Conservation (phyloP, 2,797 vertebrate species). For the Sebastes miniatus region DNA sequence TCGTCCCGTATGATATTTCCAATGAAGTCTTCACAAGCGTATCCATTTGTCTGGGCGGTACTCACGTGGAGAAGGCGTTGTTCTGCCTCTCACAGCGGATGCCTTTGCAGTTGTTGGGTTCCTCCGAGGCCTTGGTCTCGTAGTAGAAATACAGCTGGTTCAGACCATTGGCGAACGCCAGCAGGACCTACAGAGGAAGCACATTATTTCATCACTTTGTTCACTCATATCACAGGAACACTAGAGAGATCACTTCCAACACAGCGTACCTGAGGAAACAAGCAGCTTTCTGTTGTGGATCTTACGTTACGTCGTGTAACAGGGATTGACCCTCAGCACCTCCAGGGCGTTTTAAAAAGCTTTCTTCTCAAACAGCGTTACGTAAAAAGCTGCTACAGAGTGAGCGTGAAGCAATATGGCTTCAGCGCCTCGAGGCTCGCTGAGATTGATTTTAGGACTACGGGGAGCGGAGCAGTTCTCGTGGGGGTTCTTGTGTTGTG, state of each 20-base stretch:
- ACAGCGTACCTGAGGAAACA: neutral
- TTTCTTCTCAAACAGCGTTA: slow-evolving; percentile 1
- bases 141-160: slow-evolving; percentile 99
- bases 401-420: neutral
- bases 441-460: slow-evolving; percentile 38
- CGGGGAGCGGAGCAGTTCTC: slow-evolving; percentile 26
- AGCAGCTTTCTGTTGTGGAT: no score
- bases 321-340: no score
- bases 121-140: slow-evolving; percentile 94
- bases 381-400: slow-evolving; percentile 14
- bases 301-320: no score
- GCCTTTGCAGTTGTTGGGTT: slow-evolving; percentile 96
- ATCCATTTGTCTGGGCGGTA: no score
- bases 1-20: rapidly evolving
- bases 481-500: slow-evolving; percentile 17
- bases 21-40: no score
- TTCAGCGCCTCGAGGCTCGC: neutral
- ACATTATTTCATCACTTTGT: no score
- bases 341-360: no score
- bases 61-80: slow-evolving; percentile 99
- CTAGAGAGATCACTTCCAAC: neutral
- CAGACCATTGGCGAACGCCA: slow-evolving; percentile 96
- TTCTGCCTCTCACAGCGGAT: slow-evolving; percentile 98
- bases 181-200: slow-evolving; percentile 77
- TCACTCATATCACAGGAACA: neutral